Evolutionary conservation across 2,113 vertebrate genomes (phyloP), one percentile per base, ranked within the genome.

Genomic region (Anguilla japonica): DNA sequence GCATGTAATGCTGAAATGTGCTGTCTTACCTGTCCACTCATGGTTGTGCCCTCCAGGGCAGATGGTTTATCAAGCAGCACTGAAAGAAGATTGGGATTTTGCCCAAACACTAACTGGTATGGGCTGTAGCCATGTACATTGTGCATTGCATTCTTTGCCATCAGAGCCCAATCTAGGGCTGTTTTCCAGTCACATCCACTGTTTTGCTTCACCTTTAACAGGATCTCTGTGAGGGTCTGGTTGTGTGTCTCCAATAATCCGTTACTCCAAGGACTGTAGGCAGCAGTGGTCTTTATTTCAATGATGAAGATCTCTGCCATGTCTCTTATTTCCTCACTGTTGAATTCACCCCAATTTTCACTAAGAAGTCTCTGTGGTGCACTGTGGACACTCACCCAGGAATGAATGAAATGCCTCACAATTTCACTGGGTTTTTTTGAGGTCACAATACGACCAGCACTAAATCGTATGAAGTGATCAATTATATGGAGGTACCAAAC

Each of bases 61-160:
- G 87, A 81, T 8, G 18, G 81, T 40, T 89, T 88, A 16, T 90
- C 86, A 84, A 16, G 75, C 4, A 90, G 22, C 0, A 85, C 86
- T 83, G 85, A 90, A 2, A 85, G 86, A 3, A 91, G 82, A 16
- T 90, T 92, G 6, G 90, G 63, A 83, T 91, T 92, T 41, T 91
- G 82, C 43, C 87, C 91, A 86, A 91, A 91, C 4, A 91, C 83
- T 1, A 90, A 39, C 53, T 92, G 84, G 20, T 89, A 53, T 6
- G 89, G 88, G 46, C 89, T 87, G 79, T 87, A 87, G 1, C 88
- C 91, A 63, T 90, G 88, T 0, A 91, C 82, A 88, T 81, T 92
- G 0, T 82, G 82, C 89, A 89, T 87, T 13, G 20, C 20, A 41
- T 90, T 90, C n/a, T 91, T 92, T n/a, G 87, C 90, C 90, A 89